Percentiles rank a stretch among this genome's conserved stretches.
These are phyloP conservation scores for Malthinus seriepunctatus DNA, from an alignment of 2,888 invertebrate species.

Conservation along the genomic window DNA sequence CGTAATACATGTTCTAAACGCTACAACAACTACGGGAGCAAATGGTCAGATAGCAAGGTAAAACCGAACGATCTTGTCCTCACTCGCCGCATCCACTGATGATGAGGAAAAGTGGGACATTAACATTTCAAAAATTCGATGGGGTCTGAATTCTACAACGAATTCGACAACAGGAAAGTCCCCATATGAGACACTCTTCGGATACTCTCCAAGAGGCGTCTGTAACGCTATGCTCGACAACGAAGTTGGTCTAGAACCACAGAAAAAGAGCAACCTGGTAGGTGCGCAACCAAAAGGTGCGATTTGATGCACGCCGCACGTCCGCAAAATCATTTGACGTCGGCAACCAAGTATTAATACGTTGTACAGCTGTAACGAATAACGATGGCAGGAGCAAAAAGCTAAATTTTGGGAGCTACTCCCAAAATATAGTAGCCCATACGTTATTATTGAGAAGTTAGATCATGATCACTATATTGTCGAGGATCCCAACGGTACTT, in stretches of 20 bases:
- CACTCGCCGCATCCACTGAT: neutral
- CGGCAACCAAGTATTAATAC: neutral
- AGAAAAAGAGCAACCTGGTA: no score
- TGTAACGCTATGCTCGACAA: no score
- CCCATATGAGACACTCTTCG: no score
- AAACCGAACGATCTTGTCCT: neutral
- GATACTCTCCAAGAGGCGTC: no score
- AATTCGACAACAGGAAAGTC: neutral
- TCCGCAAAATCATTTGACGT: neutral
- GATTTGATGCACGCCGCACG: neutral
- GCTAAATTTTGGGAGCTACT: no score
- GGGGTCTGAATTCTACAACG: conserved; percentile 3
- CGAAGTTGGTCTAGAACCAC: no score
- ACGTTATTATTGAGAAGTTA: neutral
- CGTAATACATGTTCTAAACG: conserved; percentile 6
- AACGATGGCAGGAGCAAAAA: conserved; percentile 7
- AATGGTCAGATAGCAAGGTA: conserved; percentile 12
- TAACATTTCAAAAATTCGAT: neutral
- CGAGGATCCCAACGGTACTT: neutral
- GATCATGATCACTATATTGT: neutral
- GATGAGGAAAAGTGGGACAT: conserved; percentile 5
- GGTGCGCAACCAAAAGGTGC: neutral
- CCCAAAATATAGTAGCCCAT: conserved; percentile 6
- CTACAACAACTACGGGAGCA: conserved; percentile 1
- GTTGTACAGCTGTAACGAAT: neutral